phyloP scores from a whole-genome alignment of 2,888 invertebrate species.

The Lasiommata megera region DNA sequence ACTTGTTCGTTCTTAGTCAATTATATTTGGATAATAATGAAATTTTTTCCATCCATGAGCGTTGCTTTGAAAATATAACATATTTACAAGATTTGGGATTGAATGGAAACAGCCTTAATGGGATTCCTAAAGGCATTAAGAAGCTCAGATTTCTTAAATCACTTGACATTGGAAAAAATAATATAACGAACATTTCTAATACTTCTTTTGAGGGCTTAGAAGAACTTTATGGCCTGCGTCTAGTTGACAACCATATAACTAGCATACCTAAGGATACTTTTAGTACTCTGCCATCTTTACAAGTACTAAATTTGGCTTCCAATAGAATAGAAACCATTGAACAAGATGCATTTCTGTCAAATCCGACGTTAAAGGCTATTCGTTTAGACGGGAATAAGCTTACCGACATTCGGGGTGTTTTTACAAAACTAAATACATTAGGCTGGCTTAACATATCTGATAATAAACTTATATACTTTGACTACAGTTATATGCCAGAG shows the following conservation, averaged over 20 bases:
- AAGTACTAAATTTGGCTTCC: constrained; percentile 89
- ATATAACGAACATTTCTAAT: constrained; percentile 86
- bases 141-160: constrained; percentile 86
- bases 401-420: constrained; percentile 88
- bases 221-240: constrained; percentile 87
- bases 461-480: constrained; percentile 89
- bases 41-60: constrained; percentile 84
- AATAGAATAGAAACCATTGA: constrained; percentile 89
- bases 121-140: constrained; percentile 85
- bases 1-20: constrained; percentile 87
- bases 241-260: constrained; percentile 89
- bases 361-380: constrained; percentile 87
- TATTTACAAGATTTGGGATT: constrained; percentile 89
- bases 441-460: constrained; percentile 91
- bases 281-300: constrained; percentile 85
- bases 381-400: constrained; percentile 89
- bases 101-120: constrained; percentile 85
- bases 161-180: constrained; percentile 91
- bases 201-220: constrained; percentile 88
- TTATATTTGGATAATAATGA: constrained; percentile 88
- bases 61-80: constrained; percentile 88
- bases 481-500: constrained; percentile 88
- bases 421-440: constrained; percentile 86
- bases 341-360: constrained; percentile 88
- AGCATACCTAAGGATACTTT: constrained; percentile 88